Base-by-base conservation (phyloP, 1,140 invertebrate species). In the Scaptomyza pallida region DNA sequence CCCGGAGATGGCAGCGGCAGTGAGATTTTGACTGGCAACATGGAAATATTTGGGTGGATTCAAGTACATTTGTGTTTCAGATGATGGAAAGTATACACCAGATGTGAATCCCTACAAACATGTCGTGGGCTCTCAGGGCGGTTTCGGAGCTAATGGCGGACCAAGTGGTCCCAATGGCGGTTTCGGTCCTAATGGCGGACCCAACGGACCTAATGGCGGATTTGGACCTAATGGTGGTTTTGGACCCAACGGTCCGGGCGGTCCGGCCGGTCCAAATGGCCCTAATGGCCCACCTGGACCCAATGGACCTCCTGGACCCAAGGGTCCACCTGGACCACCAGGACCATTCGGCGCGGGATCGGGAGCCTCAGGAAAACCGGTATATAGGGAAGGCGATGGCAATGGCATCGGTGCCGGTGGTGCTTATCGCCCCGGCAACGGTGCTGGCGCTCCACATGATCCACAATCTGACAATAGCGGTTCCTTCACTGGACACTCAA, bases 331-430 rank as follows among this genome's bases (percentile, higher is more conserved):
- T 8, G 78, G 78, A 63, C 76, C 76, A 5, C 30, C 48, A 21
- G 82, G 82, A 37, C 82, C 82, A 5, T 60, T 70, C 83, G 77
- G 73, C 19, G 74, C 44, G 69, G 67, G 52, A 77, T 57, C 72
- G 51, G 83, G 85, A 72, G 76, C 88, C 91, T 80, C 91, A 85
- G 89, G 86, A 83, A 86, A 72, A 70, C 90, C 88, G 76, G 78
- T 77, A 73, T 65, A 80, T 21, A 68, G 44, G 70, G 81, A 86
- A 45, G 81, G 81, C 23, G 63, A 61, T 74, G 78, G 64, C 43
- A 74, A 65, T 44, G 70, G 75, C 33, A 61, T n/a, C 4, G 74
- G 77, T 45, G 60, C 64, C 17, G 74, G 70, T 9, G 57, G 35
- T 45, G 60, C 60, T 37, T 55, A 51, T 4, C 40, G 16, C 2